Conservation (phyloP, 2,113 vertebrate genomes). For the Hylia prasina region DNA sequence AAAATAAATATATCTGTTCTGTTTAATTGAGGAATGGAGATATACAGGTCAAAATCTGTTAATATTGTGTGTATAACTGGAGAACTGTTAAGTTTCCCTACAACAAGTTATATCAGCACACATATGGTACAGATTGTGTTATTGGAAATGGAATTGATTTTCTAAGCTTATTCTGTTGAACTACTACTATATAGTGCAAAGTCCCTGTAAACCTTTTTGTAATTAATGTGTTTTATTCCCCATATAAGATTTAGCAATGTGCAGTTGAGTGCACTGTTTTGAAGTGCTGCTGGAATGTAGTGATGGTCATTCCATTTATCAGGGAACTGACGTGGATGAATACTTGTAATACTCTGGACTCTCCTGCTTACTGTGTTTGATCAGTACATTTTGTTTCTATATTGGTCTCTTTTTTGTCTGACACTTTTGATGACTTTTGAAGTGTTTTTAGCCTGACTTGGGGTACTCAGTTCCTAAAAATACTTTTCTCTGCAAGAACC, state of each 20-base stretch:
- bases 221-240: background rate
- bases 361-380: background rate
- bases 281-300: background rate
- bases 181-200: background rate
- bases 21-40: background rate
- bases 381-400: background rate
- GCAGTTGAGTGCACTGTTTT: background rate
- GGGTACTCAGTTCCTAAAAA: background rate
- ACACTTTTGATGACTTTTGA: background rate
- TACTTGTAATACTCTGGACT: background rate
- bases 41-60: background rate
- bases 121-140: background rate
- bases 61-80: background rate
- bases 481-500: background rate
- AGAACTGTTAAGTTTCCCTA: background rate
- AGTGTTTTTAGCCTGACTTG: background rate
- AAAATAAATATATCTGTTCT: background rate
- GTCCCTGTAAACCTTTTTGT: background rate
- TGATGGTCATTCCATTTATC: background rate
- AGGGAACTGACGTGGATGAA: accelerated
- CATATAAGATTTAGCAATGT: background rate
- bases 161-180: background rate
- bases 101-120: background rate
- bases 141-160: background rate
- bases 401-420: background rate